Base-by-base conservation (phyloP, 1,140 invertebrate genomes). In the Zeugodacus cucurbitae region DNA sequence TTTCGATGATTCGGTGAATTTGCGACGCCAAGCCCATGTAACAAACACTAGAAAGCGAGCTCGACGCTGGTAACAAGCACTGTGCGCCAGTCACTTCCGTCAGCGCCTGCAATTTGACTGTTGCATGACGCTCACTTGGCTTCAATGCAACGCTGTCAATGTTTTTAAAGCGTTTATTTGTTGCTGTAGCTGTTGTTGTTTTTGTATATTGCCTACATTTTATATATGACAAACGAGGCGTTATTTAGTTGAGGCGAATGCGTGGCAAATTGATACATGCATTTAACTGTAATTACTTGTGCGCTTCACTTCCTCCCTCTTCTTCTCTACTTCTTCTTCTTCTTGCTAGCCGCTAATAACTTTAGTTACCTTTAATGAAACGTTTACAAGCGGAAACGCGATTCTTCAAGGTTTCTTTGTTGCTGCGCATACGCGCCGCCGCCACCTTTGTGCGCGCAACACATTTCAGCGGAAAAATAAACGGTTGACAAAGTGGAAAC, bases 391-490 rank as follows among this genome's bases (percentile, higher is more conserved):
- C 32, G 64, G 64, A 34, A 70, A 70, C 14, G 64, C n/a, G 20
- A 17, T 70, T 70, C 17, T 70, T 70, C 64, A 70, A 70, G 64
- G 64, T 70, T 70, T 32, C 64, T 70, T 70, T 70, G 64, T 70
- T 3, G 32, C 34, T 70, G 64, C 64, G 64, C 64, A 70, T 70
- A 29, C 64, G 62, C 62, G 62, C 29, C 29, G 26, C 4, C 29
- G 22, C 17, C 11, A 7, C 64, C 14, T 34, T 32, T 70, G 4
- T 34, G 29, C 26, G 22, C 14, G 3, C 64, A 17, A 17, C 26
- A n/a, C 14, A 70, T 64, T n/a, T 64, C n/a, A 22, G 57, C 37
- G 37, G 37, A 5, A 5, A 54, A 54, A 54, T 54, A 70, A 32
- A 34, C 10, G 26, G 3, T 29, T 34, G 64, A 34, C 64, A 34